A percentile compares a stretch with the other conserved stretches of the same genome.
Evolutionary conservation across 2,797 vertebrate species (phyloP).

Genomic region (Dryobates pubescens): DNA sequence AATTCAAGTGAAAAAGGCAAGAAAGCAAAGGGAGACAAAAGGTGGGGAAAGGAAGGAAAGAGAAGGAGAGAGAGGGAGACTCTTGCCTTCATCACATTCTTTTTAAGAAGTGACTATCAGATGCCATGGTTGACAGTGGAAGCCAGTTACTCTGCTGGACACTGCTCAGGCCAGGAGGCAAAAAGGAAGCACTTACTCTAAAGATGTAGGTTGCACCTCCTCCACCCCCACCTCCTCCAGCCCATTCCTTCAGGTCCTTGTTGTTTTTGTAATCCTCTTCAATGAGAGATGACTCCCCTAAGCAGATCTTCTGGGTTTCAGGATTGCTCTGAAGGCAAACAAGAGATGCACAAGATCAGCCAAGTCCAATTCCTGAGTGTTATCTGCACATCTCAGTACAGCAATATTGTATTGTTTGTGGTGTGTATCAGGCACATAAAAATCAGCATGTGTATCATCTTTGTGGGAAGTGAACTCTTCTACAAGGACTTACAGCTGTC

Average conservation of each 20-base stretch:
- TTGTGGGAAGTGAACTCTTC: not conserved
- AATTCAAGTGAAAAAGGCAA: not conserved
- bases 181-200: slow-evolving; percentile 74
- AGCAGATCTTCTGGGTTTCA: slow-evolving; percentile 87
- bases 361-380: not conserved
- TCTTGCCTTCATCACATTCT: not conserved
- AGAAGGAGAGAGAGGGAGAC: not conserved
- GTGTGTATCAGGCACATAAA: not conserved
- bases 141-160: not conserved
- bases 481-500: not conserved
- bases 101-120: not conserved
- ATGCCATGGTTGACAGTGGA: not conserved
- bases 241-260: slow-evolving; percentile 77
- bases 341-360: not conserved
- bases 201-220: slow-evolving; percentile 91
- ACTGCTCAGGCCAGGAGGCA: not conserved
- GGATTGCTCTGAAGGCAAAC: slow-evolving; percentile 79
- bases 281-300: slow-evolving; percentile 87
- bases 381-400: not conserved
- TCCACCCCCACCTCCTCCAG: slow-evolving; percentile 91
- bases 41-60: too few species aligned
- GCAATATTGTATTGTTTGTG: not conserved
- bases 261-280: slow-evolving; percentile 81
- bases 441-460: not conserved
- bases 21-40: not conserved